Percentiles rank a stretch among this genome's conserved stretches.
phyloP scores from a whole-genome alignment of 2,888 invertebrate species.

The Agriopis marginaria region DNA sequence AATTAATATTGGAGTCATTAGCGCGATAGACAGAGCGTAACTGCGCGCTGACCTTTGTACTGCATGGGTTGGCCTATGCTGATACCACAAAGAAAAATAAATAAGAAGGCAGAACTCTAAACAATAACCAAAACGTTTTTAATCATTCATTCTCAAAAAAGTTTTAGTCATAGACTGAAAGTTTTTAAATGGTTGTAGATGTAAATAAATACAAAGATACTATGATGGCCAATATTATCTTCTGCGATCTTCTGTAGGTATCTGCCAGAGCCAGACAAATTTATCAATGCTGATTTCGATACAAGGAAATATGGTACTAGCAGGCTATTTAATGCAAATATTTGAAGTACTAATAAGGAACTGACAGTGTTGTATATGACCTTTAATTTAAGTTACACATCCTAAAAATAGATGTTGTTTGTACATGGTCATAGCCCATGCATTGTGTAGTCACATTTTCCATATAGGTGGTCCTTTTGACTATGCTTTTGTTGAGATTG shows the following conservation, averaged over 20 bases:
- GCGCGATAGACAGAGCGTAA: conserved; percentile 23
- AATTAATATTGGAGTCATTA: conserved; percentile 31
- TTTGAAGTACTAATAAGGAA: conserved; percentile 25
- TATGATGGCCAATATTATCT: neutral
- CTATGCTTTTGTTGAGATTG: neutral
- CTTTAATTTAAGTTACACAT: conserved; percentile 11
- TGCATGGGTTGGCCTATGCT: conserved; percentile 2
- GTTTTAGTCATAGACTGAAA: too few relatives aligned
- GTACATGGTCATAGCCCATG: conserved; percentile 12
- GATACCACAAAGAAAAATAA: neutral
- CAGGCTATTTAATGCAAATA: conserved; percentile 22
- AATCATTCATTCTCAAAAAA: too few relatives aligned
- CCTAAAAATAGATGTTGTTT: conserved; percentile 9
- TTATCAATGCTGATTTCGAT: neutral
- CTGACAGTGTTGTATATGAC: conserved; percentile 12
- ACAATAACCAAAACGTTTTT: neutral
- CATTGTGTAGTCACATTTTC: neutral
- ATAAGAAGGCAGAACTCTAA: neutral
- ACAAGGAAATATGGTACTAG: conserved; percentile 9
- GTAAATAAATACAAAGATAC: too few relatives aligned
- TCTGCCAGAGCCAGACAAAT: neutral
- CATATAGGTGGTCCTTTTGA: neutral
- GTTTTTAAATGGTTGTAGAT: too few relatives aligned
- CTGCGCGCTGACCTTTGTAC: conserved; percentile 18
- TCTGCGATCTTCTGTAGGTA: neutral